These are phyloP conservation scores for Drosophila cardini DNA, from an alignment of 1,140 invertebrate genomes.

Conservation along the genomic window DNA sequence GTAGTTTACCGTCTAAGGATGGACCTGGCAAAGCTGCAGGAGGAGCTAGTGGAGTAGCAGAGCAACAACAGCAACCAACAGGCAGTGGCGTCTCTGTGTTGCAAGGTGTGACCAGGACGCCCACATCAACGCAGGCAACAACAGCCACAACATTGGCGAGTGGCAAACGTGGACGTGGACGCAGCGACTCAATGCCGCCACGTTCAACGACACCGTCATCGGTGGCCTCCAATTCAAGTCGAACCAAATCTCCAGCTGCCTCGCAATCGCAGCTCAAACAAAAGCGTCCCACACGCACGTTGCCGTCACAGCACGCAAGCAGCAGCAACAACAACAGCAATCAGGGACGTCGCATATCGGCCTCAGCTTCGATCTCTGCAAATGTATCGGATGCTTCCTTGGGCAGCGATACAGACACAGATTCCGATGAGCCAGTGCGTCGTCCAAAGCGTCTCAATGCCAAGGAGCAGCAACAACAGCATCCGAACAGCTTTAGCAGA, in stretches of 20 bases:
- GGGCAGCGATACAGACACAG: constrained; percentile 87
- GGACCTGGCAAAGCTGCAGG: background rate
- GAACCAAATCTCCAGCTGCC: constrained; percentile 88
- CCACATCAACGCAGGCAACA: constrained; percentile 25
- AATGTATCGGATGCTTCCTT: constrained; percentile 86
- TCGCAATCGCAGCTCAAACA: constrained; percentile 85
- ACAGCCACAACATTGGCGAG: constrained; percentile 12
- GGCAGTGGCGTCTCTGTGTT: constrained; percentile 25
- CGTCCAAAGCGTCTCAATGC: constrained; percentile 76
- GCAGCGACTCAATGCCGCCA: constrained; percentile 85
- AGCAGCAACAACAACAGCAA: constrained; percentile 54
- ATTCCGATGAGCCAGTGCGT: constrained; percentile 86
- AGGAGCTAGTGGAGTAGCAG: background rate
- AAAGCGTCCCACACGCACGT: constrained; percentile 76
- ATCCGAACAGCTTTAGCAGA: constrained; percentile 19
- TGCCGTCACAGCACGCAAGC: constrained; percentile 77
- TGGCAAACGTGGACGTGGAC: constrained; percentile 84
- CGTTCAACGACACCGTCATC: constrained; percentile 88
- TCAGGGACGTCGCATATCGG: constrained; percentile 72
- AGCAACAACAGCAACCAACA: constrained; percentile 27
- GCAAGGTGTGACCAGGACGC: constrained; percentile 44
- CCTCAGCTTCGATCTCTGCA: constrained; percentile 49
- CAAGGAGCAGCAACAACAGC: constrained; percentile 36
- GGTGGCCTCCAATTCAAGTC: constrained; percentile 87
- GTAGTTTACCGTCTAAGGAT: constrained; percentile 3